Conservation (phyloP, 2,888 invertebrate species). For the Synergus gifuensis region DNA sequence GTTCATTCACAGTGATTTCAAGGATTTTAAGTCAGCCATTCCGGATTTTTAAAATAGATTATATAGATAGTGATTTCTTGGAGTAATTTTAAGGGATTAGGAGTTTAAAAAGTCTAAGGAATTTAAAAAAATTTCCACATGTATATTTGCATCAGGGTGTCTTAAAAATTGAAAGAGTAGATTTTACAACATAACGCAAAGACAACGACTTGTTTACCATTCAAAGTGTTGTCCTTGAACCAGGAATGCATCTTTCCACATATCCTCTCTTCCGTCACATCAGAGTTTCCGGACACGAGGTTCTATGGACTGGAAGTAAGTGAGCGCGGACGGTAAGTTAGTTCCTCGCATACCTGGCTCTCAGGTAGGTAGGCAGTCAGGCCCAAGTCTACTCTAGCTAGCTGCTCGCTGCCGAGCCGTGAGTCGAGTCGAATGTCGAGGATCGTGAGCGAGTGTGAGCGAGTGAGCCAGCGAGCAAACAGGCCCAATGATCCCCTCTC, state of each 20-base stretch:
- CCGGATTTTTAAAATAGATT: no score
- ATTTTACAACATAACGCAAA: neutral
- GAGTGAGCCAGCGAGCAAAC: constrained; percentile 48
- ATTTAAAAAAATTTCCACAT: no score
- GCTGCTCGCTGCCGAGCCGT: constrained; percentile 64
- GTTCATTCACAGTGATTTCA: no score
- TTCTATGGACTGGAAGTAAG: constrained; percentile 52
- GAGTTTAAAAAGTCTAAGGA: no score
- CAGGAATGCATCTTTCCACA: neutral
- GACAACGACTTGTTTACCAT: neutral
- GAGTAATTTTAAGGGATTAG: no score
- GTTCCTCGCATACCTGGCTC: constrained; percentile 66
- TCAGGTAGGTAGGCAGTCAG: constrained; percentile 63
- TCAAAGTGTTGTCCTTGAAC: neutral
- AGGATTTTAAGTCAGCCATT: no score
- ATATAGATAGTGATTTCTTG: no score
- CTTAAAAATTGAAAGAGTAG: neutral
- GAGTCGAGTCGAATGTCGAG: constrained; percentile 65
- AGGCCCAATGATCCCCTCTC: constrained; percentile 68
- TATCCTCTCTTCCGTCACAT: neutral
- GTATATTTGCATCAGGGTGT: no score
- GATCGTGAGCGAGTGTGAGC: constrained; percentile 49
- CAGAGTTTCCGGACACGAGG: constrained; percentile 37
- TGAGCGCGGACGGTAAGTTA: constrained; percentile 66
- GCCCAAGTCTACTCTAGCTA: constrained; percentile 43